Base-by-base conservation (phyloP, 1,140 invertebrate genomes). In the Hylaeus volcanicus region DNA sequence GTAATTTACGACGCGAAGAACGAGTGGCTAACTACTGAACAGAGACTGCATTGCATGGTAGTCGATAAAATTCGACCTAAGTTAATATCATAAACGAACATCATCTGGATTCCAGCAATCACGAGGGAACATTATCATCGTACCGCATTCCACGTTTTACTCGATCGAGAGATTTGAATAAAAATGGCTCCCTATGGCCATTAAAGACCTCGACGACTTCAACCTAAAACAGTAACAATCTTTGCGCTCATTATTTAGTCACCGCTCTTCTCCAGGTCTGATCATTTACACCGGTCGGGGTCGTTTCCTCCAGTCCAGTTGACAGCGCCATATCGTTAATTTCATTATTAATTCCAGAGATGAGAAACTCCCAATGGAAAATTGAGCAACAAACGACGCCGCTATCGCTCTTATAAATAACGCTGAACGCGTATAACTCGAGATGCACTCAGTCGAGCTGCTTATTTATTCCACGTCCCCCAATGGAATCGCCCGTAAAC, bases 181-280 rank as follows among this genome's bases (percentile, higher is more conserved):
- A 9, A 48, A 39, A 53, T 61, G 37, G 3, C 64, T 73, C 68
- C 9, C 26, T 26, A 26, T 26, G 53, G 5, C 43, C 43, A 45
- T 74, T 53, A 37, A 14, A 12, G 41, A 26, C 12, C 37, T 58
- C 15, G 8, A n/a, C 72, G 72, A 68, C 68, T 68, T 65, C 63
- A 61, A 60, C 56, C 53, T 45, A 15, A 15, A 79, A 79, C 51
- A 9, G 69, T 73, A 73, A 79, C 60, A 56, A 79, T 79, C 60
- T 64, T 55, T 56, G 14, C 60, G 60, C 61, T 55, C 51, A 61
- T 65, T 79, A 48, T 53, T 53, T 43, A 73, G 60, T 48, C 65
- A 64, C n/a, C 48, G 60, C 56, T 71, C 56, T n/a, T 70, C 41
- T 12, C 12, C 12, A 2, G 8, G n/a, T 4, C 39, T 51, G 60